Conservation (phyloP, 2,888 invertebrate genomes). For the Deilephila porcellus region DNA sequence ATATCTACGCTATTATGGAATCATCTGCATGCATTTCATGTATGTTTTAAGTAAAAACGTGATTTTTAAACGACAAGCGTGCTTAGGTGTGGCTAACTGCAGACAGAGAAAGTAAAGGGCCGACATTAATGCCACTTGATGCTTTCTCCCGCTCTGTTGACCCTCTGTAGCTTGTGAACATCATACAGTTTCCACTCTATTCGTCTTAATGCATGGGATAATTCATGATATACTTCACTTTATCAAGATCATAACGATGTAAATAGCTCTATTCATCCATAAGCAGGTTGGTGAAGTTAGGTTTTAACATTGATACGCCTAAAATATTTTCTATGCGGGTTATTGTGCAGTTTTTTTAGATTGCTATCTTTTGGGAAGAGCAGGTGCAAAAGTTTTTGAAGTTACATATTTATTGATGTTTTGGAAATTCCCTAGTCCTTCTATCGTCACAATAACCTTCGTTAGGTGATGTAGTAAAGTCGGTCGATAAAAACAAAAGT, state of each 20-base stretch:
- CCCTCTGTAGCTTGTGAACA: slow-evolving; percentile 45
- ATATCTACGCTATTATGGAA: neutral
- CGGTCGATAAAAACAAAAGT: slow-evolving; percentile 78
- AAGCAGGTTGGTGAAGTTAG: too few species aligned
- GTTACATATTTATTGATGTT: too few species aligned
- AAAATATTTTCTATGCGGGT: too few species aligned
- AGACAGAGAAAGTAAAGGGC: slow-evolving; percentile 78
- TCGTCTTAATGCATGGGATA: neutral
- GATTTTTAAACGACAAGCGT: slow-evolving; percentile 1
- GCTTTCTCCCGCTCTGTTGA: slow-evolving; percentile 73
- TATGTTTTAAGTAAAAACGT: neutral
- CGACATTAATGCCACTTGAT: slow-evolving; percentile 48
- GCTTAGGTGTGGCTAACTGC: slow-evolving; percentile 53
- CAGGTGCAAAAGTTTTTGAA: neutral
- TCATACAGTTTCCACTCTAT: slow-evolving; percentile 11
- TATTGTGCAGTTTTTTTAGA: too few species aligned
- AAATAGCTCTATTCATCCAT: too few species aligned
- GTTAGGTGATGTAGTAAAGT: slow-evolving; percentile 48
- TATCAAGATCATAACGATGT: neutral
- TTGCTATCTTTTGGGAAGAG: neutral
- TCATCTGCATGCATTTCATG: slow-evolving; percentile 1
- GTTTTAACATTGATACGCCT: too few species aligned
- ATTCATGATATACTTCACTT: neutral
- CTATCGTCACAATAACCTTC: slow-evolving; percentile 54
- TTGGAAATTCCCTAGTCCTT: neutral